Evolutionary conservation across 2,888 invertebrate species (phyloP).

Genomic region (Tachina lurida): DNA sequence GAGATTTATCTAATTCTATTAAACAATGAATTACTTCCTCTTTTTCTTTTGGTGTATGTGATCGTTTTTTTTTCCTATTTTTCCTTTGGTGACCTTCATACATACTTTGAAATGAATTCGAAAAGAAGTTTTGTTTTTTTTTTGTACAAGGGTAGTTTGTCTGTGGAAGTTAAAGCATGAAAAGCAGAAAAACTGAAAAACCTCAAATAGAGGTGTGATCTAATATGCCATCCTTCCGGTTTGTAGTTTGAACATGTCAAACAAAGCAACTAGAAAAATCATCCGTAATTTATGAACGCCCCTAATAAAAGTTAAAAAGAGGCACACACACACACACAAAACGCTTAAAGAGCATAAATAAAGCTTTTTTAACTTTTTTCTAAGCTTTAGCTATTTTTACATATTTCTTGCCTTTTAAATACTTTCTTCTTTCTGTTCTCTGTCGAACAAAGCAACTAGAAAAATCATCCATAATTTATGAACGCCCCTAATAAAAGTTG

Average conservation of each 20-base stretch:
- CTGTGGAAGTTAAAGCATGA: slow-evolving; percentile 13
- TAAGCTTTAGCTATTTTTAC: background rate
- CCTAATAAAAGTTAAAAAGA: too few species aligned
- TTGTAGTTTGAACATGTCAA: slow-evolving; percentile 46
- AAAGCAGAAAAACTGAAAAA: slow-evolving; percentile 69
- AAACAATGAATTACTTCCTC: slow-evolving; percentile 61
- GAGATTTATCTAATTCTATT: slow-evolving; percentile 57
- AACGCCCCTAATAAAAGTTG: too few species aligned
- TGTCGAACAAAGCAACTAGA: background rate
- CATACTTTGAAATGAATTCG: slow-evolving; percentile 2
- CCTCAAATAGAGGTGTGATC: slow-evolving; percentile 80
- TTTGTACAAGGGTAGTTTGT: slow-evolving; percentile 34
- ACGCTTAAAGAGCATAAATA: too few species aligned
- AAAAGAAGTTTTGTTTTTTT: background rate
- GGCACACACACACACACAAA: too few species aligned
- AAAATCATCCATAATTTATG: too few species aligned
- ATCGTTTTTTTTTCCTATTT: slow-evolving; percentile 27
- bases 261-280: too few species aligned
- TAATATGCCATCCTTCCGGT: slow-evolving; percentile 77
- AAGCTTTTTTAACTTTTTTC: too few species aligned
- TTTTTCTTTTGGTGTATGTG: slow-evolving; percentile 3
- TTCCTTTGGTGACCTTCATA: slow-evolving; percentile 21
- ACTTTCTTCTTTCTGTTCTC: background rate
- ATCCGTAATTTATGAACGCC: too few species aligned
- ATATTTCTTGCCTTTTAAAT: background rate